Evolutionary conservation across 1,140 invertebrate genomes (phyloP).

Genomic region (Catajapyx aquilonaris): DNA sequence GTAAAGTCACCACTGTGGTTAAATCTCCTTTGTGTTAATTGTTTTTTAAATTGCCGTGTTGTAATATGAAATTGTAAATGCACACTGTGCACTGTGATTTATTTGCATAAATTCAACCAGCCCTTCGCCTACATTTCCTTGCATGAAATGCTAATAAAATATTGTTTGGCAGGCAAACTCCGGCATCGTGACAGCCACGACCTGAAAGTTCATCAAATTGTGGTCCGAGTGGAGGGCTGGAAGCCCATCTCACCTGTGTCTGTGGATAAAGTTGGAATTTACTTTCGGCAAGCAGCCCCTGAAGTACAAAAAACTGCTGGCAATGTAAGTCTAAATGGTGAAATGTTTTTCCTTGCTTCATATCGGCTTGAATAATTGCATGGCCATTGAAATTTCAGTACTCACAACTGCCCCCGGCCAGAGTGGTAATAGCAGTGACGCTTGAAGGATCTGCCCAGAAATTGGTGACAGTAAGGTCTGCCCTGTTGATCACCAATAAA

Average conservation of each 20-base stretch:
- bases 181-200: conserved; percentile 61
- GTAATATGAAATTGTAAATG: no score
- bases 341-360: no score
- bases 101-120: no score
- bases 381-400: no score
- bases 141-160: no score
- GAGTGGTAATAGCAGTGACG: conserved; percentile 69
- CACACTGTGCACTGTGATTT: no score
- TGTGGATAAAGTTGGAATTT: conserved; percentile 85
- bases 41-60: no score
- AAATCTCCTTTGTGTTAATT: no score
- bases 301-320: conserved; percentile 19
- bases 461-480: conserved; percentile 83
- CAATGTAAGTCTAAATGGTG: background rate
- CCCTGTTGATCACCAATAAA: conserved; percentile 58
- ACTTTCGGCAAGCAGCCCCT: conserved; percentile 56
- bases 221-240: conserved; percentile 78
- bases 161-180: conserved; percentile 39
- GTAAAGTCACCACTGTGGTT: no score
- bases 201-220: conserved; percentile 60
- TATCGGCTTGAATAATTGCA: no score
- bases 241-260: conserved; percentile 64
- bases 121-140: no score
- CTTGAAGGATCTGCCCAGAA: conserved; percentile 84
- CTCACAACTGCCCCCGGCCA: conserved; percentile 28